Evolutionary conservation across 2,888 invertebrate genomes (phyloP).

Genomic region (Agriopis aurantiaria): DNA sequence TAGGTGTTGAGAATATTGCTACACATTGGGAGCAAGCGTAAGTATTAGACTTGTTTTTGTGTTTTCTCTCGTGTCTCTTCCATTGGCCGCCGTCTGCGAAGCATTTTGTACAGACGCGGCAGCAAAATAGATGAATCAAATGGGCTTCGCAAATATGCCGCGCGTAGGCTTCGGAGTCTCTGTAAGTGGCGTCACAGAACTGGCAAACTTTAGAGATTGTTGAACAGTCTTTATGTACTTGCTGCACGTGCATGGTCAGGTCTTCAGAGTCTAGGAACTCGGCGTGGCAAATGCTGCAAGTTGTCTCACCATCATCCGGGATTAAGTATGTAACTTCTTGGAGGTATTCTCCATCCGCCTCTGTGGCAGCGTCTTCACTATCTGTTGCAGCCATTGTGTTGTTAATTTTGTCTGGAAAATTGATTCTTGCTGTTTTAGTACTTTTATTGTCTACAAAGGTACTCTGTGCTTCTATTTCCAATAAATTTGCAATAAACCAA

Average conservation of each 20-base stretch:
- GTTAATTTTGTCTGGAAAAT: neutral
- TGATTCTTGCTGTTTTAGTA: neutral
- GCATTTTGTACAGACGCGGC: slow-evolving; percentile 61
- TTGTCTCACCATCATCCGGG: slow-evolving; percentile 57
- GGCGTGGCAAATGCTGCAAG: slow-evolving; percentile 63
- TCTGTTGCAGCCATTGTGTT: slow-evolving; percentile 26
- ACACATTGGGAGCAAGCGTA: slow-evolving; percentile 67
- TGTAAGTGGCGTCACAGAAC: slow-evolving; percentile 57
- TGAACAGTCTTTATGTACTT: slow-evolving; percentile 56
- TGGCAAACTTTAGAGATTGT: slow-evolving; percentile 50
- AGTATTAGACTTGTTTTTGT: slow-evolving; percentile 44
- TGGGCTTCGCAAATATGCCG: slow-evolving; percentile 66
- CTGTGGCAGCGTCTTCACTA: slow-evolving; percentile 10
- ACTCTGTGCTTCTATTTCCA: too few species aligned
- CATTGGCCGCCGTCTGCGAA: slow-evolving; percentile 50
- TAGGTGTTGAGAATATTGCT: slow-evolving; percentile 44
- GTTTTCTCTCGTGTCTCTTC: slow-evolving; percentile 61
- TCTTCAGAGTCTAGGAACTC: slow-evolving; percentile 75
- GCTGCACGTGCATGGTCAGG: slow-evolving; percentile 61
- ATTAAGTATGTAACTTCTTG: slow-evolving; percentile 31
- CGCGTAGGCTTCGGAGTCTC: slow-evolving; percentile 58
- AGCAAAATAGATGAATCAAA: slow-evolving; percentile 54
- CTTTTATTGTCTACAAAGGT: too few species aligned
- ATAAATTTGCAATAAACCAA: too few species aligned
- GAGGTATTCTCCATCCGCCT: slow-evolving; percentile 3